These are phyloP conservation scores for Hydrolagus colliei DNA, from an alignment of 2,797 vertebrate genomes.

Conservation along the genomic window DNA sequence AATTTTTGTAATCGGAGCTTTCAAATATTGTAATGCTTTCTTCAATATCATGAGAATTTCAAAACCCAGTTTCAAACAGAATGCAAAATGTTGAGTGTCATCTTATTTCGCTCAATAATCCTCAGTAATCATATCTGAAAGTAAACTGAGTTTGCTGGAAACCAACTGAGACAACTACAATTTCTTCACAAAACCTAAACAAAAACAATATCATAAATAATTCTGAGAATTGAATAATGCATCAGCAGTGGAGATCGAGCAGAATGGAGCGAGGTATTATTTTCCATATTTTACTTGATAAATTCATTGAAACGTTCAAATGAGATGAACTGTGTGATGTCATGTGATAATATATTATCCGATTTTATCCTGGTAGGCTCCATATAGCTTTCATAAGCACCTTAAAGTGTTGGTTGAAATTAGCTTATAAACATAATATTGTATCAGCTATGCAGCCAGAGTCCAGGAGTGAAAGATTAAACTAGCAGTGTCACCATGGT, in stretches of 20 bases:
- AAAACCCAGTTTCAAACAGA: neutral
- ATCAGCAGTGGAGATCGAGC: neutral
- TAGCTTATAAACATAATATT: neutral
- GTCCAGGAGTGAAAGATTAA: neutral
- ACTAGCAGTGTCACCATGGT: neutral
- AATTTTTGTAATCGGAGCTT: neutral
- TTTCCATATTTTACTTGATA: neutral
- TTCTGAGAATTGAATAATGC: neutral
- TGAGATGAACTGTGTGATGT: neutral
- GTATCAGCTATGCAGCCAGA: neutral
- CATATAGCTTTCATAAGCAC: neutral
- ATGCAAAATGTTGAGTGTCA: neutral
- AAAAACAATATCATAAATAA: neutral
- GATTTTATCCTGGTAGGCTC: neutral
- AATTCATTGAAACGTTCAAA: constrained; percentile 1
- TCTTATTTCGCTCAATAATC: neutral
- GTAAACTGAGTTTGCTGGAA: constrained; percentile 9
- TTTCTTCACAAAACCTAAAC: neutral
- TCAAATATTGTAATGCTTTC: neutral
- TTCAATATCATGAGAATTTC: neutral
- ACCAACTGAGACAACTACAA: neutral
- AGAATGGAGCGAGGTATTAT: neutral
- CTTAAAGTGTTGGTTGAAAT: neutral
- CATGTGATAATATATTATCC: neutral
- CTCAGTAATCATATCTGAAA: neutral